Conservation (phyloP, 53 echinoderm and acorn worm species). For the Temnopleurus reevesii region DNA sequence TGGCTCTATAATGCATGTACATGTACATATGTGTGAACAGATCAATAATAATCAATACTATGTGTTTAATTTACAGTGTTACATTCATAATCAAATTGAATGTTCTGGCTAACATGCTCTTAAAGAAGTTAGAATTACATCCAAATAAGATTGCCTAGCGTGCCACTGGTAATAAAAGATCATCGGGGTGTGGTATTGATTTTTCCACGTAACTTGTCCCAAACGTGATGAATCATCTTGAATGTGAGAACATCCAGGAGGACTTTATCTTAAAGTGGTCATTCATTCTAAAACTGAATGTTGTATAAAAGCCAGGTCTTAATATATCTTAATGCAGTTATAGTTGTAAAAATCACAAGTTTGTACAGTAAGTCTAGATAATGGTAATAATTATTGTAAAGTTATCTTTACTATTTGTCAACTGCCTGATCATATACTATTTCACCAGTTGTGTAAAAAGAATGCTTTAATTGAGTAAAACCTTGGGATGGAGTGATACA, state of each 20-base stretch:
- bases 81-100: neutral
- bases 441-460: too few relatives aligned
- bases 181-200: neutral
- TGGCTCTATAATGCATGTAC: neutral
- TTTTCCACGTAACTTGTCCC: neutral
- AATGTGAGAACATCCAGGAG: neutral
- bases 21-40: too few relatives aligned
- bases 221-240: neutral
- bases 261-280: neutral
- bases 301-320: too few relatives aligned
- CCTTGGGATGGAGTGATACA: too few relatives aligned
- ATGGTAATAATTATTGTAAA: too few relatives aligned
- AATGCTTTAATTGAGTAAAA: too few relatives aligned
- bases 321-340: too few relatives aligned
- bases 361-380: too few relatives aligned
- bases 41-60: conserved; percentile 14
- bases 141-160: neutral
- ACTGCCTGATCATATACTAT: too few relatives aligned
- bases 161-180: neutral
- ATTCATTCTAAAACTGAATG: neutral
- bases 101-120: neutral
- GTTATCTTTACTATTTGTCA: too few relatives aligned
- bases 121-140: neutral
- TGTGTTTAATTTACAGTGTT: neutral
- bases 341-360: too few relatives aligned